Evolutionary conservation across 1,140 invertebrate genomes (phyloP), one percentile per base, ranked within the genome.

Genomic region (Scaptomyza pallida): DNA sequence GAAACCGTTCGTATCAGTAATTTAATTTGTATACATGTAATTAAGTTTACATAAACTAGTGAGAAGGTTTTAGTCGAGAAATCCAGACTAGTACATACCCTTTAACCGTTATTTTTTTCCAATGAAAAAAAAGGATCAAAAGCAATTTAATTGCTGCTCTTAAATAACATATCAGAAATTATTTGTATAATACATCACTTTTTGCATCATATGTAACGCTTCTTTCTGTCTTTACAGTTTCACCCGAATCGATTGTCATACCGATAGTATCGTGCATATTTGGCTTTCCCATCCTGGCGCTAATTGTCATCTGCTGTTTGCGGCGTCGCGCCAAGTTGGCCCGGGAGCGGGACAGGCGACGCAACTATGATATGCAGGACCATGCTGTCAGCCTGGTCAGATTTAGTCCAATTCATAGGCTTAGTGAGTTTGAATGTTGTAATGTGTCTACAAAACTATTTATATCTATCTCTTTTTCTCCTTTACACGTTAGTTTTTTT

Each of bases 241-340:
- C 96, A 54, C 96, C 96, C 26, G 96, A 97, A 91, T 96, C 95
- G 54, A 95, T 97, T 72, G 96, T 97, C 9, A 95, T 97, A 33
- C 96, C 96, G 6, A 97, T 97, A 69, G 95, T 97, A 9, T 97
- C 96, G 9, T 97, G 96, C 89, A 97, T 97, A 88, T 93, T 97
- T 74, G 96, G 96, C 44, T 97, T 97, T 83, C 97, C 97, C 13
- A 92, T 97, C 15, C 90, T 97, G 75, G 96, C 96, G 1, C 92
- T 97, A 33, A 93, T 97, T 62, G 95, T 97, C 50, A 98, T 98
- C 90, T 98, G 96, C 91, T 97, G 96, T 89, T 92, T 98, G 37
- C 92, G 96, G 43, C 93, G 96, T 82, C 92, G 96, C 76, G 96
- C 96, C 1, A 97, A 97, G 91, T 90, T 97, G 72, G 96, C 96